Conservation (phyloP, 2,113 vertebrate species). For the Colistium nudipinnis region DNA sequence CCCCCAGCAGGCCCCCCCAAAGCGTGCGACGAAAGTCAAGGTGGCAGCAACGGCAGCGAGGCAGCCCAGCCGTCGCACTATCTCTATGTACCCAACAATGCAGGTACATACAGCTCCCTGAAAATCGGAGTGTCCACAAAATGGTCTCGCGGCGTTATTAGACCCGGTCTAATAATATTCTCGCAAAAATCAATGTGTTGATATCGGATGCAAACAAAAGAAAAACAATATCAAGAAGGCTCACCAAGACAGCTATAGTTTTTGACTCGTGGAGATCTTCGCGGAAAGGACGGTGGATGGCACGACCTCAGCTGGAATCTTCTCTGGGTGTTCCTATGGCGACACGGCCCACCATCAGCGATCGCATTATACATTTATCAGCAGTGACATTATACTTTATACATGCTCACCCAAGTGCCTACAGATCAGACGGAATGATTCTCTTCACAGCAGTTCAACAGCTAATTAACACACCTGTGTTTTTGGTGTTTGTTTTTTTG, state of each 20-base stretch:
- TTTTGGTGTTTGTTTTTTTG: no score
- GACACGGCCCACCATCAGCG: background rate
- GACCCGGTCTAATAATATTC: no score
- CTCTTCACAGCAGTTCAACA: background rate
- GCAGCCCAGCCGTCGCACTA: conserved; percentile 80
- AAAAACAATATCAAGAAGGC: background rate
- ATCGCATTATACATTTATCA: background rate
- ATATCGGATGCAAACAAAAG: background rate
- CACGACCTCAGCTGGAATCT: background rate
- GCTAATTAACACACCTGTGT: background rate
- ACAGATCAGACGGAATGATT: background rate
- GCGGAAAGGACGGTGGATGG: background rate
- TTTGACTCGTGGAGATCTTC: background rate
- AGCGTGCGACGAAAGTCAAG: background rate
- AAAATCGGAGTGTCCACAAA: no score
- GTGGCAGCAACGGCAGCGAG: conserved; percentile 51
- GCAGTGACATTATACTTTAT: background rate
- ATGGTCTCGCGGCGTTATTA: no score
- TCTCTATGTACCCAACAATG: conserved; percentile 85
- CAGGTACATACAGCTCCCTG: conserved; percentile 75
- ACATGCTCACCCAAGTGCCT: background rate
- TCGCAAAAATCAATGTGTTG: background rate
- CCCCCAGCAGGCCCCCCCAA: background rate
- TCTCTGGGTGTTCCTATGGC: background rate
- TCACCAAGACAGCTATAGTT: background rate